These are phyloP conservation scores for Bungarus multicinctus DNA, from an alignment of 2,113 vertebrate species.

Conservation along the genomic window DNA sequence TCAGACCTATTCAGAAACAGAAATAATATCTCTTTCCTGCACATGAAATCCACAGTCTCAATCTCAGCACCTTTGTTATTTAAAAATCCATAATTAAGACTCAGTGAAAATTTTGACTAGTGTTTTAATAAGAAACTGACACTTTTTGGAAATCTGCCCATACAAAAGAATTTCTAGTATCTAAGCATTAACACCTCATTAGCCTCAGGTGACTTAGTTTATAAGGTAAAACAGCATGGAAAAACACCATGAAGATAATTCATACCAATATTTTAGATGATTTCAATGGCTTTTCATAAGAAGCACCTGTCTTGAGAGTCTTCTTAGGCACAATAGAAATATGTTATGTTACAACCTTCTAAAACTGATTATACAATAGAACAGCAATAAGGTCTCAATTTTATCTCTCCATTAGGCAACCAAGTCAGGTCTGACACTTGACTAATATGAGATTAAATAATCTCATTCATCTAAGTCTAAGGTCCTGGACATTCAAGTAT, in stretches of 20 bases:
- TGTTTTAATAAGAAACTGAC: background rate
- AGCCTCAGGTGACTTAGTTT: background rate
- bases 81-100: background rate
- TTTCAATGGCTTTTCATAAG: background rate
- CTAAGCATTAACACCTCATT: background rate
- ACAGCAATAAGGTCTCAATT: background rate
- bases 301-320: background rate
- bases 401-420: background rate
- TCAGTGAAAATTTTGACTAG: background rate
- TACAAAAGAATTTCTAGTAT: background rate
- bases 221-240: background rate
- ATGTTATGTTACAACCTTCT: background rate
- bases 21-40: background rate
- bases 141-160: background rate
- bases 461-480: background rate
- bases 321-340: background rate
- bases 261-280: background rate
- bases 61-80: background rate
- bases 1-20: background rate
- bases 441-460: background rate
- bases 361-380: background rate
- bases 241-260: background rate
- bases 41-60: background rate
- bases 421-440: background rate
- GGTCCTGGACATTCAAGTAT: background rate